Conservation (phyloP, 2,113 vertebrate species). For the sheep (Ovis aries) region ARS-UI_Ramb_v3.0 NC_056056.1:40856001-40856500, state of each 20-base stretch:
- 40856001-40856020: too few relatives aligned
- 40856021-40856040: too few relatives aligned
- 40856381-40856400: not conserved
- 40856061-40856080: too few relatives aligned
- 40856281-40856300: not conserved
- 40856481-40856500: slow-evolving; percentile 13
- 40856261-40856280: not conserved
- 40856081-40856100: too few relatives aligned
- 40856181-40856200: too few relatives aligned
- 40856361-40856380: not conserved
- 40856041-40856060: too few relatives aligned
- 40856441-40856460: not conserved
- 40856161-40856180: too few relatives aligned
- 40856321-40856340: not conserved
- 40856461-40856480: not conserved
- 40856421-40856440: not conserved
- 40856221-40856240: too few relatives aligned
- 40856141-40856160: too few relatives aligned
- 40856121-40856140: too few relatives aligned
- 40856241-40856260: not conserved
- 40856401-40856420: not conserved
- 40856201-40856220: too few relatives aligned
- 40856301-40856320: not conserved
- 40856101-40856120: too few relatives aligned
- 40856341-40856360: not conserved